Evolutionary conservation across 2,888 invertebrate genomes (phyloP).

Genomic region (Omphaloscelis lunosa): DNA sequence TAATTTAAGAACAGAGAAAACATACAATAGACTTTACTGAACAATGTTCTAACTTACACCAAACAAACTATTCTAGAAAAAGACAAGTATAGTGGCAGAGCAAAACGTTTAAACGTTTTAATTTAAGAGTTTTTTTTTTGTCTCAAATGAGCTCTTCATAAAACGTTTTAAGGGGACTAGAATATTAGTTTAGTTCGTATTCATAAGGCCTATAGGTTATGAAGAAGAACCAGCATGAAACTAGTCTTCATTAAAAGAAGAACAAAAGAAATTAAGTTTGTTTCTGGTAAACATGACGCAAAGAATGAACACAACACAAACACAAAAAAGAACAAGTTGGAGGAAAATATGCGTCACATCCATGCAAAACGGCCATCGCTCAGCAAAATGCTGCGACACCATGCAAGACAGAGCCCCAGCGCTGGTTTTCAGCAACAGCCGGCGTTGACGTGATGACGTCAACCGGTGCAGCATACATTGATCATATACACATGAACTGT

Average conservation of each 20-base stretch:
- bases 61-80: conserved; percentile 25
- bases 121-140: conserved; percentile 1
- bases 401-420: too few species aligned
- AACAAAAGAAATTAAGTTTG: too few species aligned
- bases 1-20: conserved; percentile 36
- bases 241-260: neutral
- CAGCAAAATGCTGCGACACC: too few species aligned
- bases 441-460: too few species aligned
- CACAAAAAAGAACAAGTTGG: too few species aligned
- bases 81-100: neutral
- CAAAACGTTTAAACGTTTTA: conserved; percentile 1
- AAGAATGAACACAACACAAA: too few species aligned
- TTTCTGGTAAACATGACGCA: too few species aligned
- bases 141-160: neutral
- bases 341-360: too few species aligned
- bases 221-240: neutral
- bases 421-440: too few species aligned
- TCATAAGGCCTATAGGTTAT: neutral
- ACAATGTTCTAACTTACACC: conserved; percentile 21
- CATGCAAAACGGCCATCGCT: too few species aligned
- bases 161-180: neutral
- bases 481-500: neutral
- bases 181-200: too few species aligned
- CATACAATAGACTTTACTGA: conserved; percentile 8
- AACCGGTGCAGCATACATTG: neutral